Evolutionary conservation across 2,888 invertebrate species (phyloP).

Genomic region (Zonitis immaculata): DNA sequence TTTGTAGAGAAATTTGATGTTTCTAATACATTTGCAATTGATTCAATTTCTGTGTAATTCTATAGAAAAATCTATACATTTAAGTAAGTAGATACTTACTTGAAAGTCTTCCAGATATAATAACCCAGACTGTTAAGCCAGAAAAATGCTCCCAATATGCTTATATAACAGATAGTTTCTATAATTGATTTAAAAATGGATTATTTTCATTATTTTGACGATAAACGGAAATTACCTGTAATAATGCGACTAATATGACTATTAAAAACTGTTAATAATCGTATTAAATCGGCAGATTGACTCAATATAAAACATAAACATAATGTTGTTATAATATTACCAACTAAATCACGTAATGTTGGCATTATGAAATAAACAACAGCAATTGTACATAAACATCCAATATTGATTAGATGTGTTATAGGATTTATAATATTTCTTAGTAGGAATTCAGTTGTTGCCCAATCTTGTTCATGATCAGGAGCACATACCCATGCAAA

Average conservation of each 20-base stretch:
- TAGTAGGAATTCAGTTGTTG: conserved; percentile 67
- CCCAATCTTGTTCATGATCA: conserved; percentile 67
- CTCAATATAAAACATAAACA: conserved; percentile 71
- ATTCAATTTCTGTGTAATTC: too few species aligned
- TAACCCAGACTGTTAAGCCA: conserved; percentile 84
- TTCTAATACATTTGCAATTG: too few species aligned
- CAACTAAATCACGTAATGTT: conserved; percentile 74
- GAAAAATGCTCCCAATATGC: conserved; percentile 75
- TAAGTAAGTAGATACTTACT: conserved; percentile 57
- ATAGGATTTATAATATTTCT: conserved; percentile 71
- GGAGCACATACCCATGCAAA: conserved; percentile 74
- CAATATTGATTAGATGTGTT: conserved; percentile 69
- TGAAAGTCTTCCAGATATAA: conserved; percentile 85
- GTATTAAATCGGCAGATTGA: conserved; percentile 72
- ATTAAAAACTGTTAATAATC: conserved; percentile 74
- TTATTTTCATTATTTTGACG: too few species aligned
- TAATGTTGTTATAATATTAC: conserved; percentile 80
- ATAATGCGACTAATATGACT: conserved; percentile 76
- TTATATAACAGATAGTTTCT: conserved; percentile 74
- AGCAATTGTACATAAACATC: conserved; percentile 66
- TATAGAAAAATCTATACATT: too few species aligned
- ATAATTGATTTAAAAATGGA: conserved; percentile 29
- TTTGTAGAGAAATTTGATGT: too few species aligned
- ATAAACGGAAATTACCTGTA: too few species aligned
- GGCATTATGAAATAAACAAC: conserved; percentile 80